Evolutionary conservation across 2,113 vertebrate species (phyloP).

Genomic region (Corythoichthys intestinalis): DNA sequence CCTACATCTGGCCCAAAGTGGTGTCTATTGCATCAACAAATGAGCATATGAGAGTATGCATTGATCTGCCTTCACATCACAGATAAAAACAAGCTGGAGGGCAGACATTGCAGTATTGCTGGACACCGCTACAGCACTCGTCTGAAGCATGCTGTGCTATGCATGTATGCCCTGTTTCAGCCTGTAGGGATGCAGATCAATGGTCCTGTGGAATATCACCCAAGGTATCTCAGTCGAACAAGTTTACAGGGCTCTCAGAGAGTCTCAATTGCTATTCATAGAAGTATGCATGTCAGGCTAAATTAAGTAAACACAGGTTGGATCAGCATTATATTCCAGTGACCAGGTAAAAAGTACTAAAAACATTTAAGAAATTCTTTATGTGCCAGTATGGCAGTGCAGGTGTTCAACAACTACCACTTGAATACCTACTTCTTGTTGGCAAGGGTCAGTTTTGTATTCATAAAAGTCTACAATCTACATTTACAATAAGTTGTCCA

Average conservation of each 20-base stretch:
- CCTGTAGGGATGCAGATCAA: slow-evolving; percentile 40
- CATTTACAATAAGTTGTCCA: slow-evolving; percentile 25
- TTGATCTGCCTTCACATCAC: slow-evolving; percentile 28
- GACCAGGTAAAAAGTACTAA: slow-evolving; percentile 22
- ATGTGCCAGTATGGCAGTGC: not conserved
- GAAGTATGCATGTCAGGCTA: slow-evolving; percentile 38
- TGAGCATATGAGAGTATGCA: slow-evolving; percentile 28
- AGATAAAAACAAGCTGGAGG: slow-evolving; percentile 39
- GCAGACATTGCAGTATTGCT: slow-evolving; percentile 17
- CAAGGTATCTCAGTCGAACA: slow-evolving; percentile 33
- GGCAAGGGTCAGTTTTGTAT: slow-evolving; percentile 25
- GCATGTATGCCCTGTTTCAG: slow-evolving; percentile 37
- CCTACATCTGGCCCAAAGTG: slow-evolving; percentile 61
- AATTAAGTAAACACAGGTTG: slow-evolving; percentile 22
- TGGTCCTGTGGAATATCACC: slow-evolving; percentile 59
- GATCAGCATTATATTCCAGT: slow-evolving; percentile 9
- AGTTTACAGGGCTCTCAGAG: slow-evolving; percentile 38
- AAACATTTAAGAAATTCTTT: not conserved
- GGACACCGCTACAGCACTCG: slow-evolving; percentile 30
- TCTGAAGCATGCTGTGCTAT: slow-evolving; percentile 30
- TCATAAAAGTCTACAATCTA: not conserved
- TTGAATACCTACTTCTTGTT: slow-evolving; percentile 32
- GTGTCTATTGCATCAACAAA: slow-evolving; percentile 43
- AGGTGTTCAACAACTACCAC: slow-evolving; percentile 23
- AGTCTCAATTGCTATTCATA: slow-evolving; percentile 49